Conservation (phyloP, 2,113 vertebrate species). For the Plecotus auritus region DNA sequence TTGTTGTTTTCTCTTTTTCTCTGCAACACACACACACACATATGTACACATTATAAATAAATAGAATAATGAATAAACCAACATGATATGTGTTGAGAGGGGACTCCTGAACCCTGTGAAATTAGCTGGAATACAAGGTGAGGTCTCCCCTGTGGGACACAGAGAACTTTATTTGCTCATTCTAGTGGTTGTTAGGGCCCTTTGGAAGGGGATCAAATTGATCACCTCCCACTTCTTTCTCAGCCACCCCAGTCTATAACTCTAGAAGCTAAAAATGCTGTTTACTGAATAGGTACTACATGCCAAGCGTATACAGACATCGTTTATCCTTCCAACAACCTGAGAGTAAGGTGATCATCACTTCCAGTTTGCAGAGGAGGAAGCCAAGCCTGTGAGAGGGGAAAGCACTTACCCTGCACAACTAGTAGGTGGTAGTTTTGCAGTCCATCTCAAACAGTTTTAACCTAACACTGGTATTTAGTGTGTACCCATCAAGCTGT, state of each 20-base stretch:
- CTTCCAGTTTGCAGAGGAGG: background rate
- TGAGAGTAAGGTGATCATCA: background rate
- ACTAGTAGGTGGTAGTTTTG: background rate
- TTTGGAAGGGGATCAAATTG: background rate
- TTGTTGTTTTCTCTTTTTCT: background rate
- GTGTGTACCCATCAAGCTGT: background rate
- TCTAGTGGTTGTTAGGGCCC: background rate
- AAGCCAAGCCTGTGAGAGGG: background rate
- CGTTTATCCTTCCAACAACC: background rate
- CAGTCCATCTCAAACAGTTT: background rate
- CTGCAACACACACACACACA: background rate
- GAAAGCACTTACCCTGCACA: background rate
- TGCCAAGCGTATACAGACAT: background rate
- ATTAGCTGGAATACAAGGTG: background rate
- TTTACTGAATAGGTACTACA: background rate
- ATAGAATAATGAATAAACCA: background rate
- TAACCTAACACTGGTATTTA: background rate
- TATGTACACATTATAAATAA: background rate
- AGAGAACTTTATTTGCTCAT: background rate
- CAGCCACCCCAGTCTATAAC: background rate
- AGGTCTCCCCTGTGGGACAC: background rate
- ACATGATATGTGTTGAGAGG: background rate
- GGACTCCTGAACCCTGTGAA: background rate
- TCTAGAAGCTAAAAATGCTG: background rate
- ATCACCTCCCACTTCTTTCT: background rate